Conservation (phyloP, 2,113 vertebrate species). For the Setophaga petechia region DNA sequence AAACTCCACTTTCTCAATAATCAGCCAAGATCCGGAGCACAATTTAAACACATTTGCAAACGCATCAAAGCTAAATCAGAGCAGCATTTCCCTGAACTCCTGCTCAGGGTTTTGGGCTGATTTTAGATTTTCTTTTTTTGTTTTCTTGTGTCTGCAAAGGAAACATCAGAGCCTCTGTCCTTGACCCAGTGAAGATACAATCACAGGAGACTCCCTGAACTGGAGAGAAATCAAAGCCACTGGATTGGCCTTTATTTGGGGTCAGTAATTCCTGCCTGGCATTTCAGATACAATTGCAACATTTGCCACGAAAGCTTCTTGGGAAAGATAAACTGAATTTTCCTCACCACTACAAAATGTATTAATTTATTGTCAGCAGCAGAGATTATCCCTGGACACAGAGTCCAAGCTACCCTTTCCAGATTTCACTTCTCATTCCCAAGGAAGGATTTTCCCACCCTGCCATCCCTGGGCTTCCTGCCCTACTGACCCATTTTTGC, state of each 20-base stretch:
- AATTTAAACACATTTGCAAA: neutral
- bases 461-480: neutral
- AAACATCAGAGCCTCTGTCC: constrained; percentile 29
- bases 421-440: neutral
- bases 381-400: neutral
- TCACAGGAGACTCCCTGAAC: constrained; percentile 22
- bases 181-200: constrained; percentile 6
- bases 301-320: neutral
- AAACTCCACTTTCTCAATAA: neutral
- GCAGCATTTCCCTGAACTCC: neutral
- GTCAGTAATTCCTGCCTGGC: neutral
- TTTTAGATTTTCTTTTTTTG: neutral
- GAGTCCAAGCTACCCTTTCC: neutral
- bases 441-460: neutral
- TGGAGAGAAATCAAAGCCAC: neutral
- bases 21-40: neutral
- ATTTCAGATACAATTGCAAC: constrained; percentile 49
- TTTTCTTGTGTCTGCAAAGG: neutral
- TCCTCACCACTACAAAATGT: neutral
- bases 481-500: neutral
- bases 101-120: neutral
- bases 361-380: neutral
- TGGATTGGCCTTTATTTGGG: neutral
- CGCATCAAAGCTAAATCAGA: neutral
- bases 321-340: constrained; percentile 4